Base-by-base conservation (phyloP, 64 coral and sea anemone species). In the Montipora efflorescens region DNA sequence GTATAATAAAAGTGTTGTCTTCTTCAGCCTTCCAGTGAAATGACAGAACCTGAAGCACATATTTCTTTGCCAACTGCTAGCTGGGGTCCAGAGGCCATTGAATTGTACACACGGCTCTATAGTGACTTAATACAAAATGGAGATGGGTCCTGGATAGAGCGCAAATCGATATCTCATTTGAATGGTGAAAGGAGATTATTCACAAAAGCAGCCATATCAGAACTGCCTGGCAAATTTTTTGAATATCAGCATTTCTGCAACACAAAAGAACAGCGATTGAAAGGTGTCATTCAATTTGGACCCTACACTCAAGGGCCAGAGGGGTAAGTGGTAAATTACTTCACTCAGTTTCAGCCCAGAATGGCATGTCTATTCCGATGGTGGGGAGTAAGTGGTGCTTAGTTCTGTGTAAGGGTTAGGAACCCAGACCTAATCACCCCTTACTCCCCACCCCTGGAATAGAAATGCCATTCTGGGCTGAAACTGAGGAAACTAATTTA, bases 261-360 rank as follows among this genome's bases (percentile, higher is more conserved):
- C 71, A 91, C 90, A 49, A 93, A 67, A 8, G 88, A 95, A 51
- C 59, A 98, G 62, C 53, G 80, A 47, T 4, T 98, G 16, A 95
- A 98, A 89, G 94, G 88, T 46, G 83, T 96, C 3, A 59, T 94
- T 59, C 97, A 98, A 88, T 98, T 94, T 94, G 97, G 97, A 46
- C 70, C 83, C 2, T 98, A 92, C 25, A 98, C 97, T 7, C 71
- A 94, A 28, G 97, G 96, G 1, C 94, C 94, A 19, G 76, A 77
- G n/a, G 96, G 94, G 94, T 95, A 59, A 79, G 89, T 86, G 5
- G 6, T 4, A 19, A 2, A 82, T 28, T 57, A 49, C 4, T 14
- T 13, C 28, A 21, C 18, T 20, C 68, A 28, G 64, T 36, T 36
- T 36, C 1, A 36, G 36, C 36, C 36, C 36, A 36, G 1, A 36